phyloP scores from a whole-genome alignment of 2,113 vertebrate genomes.

The Ramphastos sulfuratus region DNA sequence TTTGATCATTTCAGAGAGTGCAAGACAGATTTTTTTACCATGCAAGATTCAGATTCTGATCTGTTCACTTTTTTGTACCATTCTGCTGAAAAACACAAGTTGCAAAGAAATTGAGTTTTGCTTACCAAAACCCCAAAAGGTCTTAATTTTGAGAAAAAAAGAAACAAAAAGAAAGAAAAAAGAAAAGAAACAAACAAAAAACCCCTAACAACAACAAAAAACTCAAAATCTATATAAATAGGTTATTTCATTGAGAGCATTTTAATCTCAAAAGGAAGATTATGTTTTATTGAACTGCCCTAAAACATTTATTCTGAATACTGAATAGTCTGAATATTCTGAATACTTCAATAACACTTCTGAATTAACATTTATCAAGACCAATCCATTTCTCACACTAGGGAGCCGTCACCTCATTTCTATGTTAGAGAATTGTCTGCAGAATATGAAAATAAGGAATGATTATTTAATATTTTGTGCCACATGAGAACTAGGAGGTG shows the following conservation, averaged over 20 bases:
- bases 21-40: background rate
- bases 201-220: too few species aligned
- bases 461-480: background rate
- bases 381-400: background rate
- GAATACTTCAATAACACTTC: background rate
- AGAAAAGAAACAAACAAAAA: background rate
- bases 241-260: background rate
- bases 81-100: background rate
- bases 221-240: background rate
- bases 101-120: background rate
- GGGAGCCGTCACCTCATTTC: background rate
- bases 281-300: background rate
- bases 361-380: background rate
- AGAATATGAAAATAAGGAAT: background rate
- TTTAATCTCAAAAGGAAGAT: background rate
- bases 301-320: background rate
- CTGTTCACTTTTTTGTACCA: fast-evolving
- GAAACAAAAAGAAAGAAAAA: too few species aligned
- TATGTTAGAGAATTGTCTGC: background rate
- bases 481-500: background rate
- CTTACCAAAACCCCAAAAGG: fast-evolving
- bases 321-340: too few species aligned
- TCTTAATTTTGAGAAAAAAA: background rate
- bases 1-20: background rate
- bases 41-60: background rate